phyloP scores from a whole-genome alignment of 2,888 invertebrate species.

The Ennomos quercinarius region DNA sequence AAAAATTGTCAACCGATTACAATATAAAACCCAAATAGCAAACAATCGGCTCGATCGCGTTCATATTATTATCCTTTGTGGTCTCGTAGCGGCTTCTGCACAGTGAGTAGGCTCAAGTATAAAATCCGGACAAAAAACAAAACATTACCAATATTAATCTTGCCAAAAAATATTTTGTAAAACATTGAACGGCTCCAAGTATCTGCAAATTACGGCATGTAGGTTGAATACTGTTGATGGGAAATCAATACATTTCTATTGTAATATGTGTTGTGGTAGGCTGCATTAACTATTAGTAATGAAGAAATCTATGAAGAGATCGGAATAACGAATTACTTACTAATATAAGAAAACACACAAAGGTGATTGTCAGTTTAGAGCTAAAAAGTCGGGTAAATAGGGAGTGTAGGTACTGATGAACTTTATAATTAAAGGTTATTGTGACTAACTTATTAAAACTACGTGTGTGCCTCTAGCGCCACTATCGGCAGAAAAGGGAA shows the following conservation, averaged over 20 bases:
- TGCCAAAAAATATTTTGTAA: constrained; percentile 70
- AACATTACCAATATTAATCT: constrained; percentile 50
- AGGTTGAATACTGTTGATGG: constrained; percentile 79
- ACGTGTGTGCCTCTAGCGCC: constrained; percentile 34
- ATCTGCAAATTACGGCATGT: constrained; percentile 83
- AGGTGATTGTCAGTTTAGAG: constrained; percentile 65
- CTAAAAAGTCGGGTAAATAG: constrained; percentile 50
- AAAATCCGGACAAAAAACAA: constrained; percentile 75
- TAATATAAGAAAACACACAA: constrained; percentile 73
- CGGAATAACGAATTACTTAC: constrained; percentile 82
- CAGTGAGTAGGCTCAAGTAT: constrained; percentile 77
- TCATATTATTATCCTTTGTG: constrained; percentile 83
- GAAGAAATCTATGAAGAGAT: constrained; percentile 81
- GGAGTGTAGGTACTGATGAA: constrained; percentile 27
- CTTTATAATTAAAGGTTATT: constrained; percentile 34
- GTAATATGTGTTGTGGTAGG: constrained; percentile 82
- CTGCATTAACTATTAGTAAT: constrained; percentile 78
- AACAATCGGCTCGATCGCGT: constrained; percentile 68
- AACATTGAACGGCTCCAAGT: constrained; percentile 79
- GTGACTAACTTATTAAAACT: constrained; percentile 38
- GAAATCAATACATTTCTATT: constrained; percentile 83
- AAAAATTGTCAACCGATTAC: constrained; percentile 83
- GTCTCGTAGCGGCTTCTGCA: constrained; percentile 74
- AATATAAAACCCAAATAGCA: constrained; percentile 62
- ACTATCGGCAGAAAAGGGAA: constrained; percentile 38